Evolutionary conservation across 2,797 vertebrate genomes (phyloP).

Genomic region (Cryptoprocta ferox): DNA sequence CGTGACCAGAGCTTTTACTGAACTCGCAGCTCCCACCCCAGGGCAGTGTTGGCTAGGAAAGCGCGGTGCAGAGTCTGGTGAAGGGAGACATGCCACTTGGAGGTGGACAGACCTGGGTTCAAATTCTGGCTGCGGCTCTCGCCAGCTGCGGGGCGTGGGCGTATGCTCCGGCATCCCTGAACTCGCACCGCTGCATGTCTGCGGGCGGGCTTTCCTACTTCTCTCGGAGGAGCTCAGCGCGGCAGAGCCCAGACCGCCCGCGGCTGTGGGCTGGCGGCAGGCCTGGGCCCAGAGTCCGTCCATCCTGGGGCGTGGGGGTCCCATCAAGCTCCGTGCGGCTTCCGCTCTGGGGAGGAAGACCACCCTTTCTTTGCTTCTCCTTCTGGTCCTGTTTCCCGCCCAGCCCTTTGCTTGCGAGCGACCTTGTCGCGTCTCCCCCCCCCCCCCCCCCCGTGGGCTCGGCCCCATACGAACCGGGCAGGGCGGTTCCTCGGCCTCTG

Average conservation of each 20-base stretch:
- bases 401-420: not conserved
- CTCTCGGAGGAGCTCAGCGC: no score
- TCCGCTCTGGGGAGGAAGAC: not conserved
- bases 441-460: not conserved
- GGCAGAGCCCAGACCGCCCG: not conserved
- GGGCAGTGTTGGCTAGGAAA: not conserved
- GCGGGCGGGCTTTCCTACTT: not conserved
- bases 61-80: not conserved
- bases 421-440: not conserved
- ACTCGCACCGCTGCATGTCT: accelerated
- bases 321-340: not conserved
- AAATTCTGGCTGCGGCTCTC: not conserved
- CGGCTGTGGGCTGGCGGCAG: not conserved
- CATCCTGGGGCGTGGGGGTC: not conserved
- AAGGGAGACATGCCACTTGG: accelerated
- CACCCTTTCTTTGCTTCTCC: not conserved
- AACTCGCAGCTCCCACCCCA: not conserved
- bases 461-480: not conserved
- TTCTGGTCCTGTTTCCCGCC: not conserved
- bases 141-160: no score
- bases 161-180: not conserved
- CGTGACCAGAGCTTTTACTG: not conserved
- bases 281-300: not conserved
- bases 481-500: not conserved
- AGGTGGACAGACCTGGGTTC: not conserved